Conservation (phyloP, 2,113 vertebrate genomes). For the Diphyllodes magnificus region DNA sequence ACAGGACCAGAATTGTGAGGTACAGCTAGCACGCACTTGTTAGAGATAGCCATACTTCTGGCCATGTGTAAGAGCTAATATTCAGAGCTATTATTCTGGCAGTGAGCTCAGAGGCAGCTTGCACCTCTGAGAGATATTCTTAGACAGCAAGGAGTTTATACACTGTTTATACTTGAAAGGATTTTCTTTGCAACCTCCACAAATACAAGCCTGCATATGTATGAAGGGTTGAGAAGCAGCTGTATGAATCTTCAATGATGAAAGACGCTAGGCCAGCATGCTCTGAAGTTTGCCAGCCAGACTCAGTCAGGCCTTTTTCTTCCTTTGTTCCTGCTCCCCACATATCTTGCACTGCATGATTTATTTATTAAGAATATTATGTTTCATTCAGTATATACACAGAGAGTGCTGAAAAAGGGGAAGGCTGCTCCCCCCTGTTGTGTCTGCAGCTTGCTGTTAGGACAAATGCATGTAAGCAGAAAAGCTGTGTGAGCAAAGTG, state of each 20-base stretch:
- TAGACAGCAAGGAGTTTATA: not conserved
- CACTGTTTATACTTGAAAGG: not conserved
- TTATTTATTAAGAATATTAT: conserved; percentile 2
- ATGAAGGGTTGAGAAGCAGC: not conserved
- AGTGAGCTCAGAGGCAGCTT: not conserved
- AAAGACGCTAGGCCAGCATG: not conserved
- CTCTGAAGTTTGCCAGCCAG: not conserved
- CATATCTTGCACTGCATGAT: not conserved
- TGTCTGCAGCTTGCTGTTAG: not conserved
- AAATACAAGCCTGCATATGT: not conserved
- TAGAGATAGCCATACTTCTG: not conserved
- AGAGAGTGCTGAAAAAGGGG: not conserved
- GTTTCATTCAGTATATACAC: not conserved
- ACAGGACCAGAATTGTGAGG: not conserved
- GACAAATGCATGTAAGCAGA: not conserved
- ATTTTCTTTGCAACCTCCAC: not conserved
- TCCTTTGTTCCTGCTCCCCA: not conserved
- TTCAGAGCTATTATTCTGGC: not conserved
- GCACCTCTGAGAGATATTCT: not conserved
- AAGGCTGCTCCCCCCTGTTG: not conserved
- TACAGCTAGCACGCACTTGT: not conserved
- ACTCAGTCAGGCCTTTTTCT: not conserved
- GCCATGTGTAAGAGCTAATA: not conserved
- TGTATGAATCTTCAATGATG: not conserved
- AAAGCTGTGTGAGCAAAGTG: not conserved